Conservation (phyloP, 2,113 vertebrate species). For the Pogona vitticeps region DNA sequence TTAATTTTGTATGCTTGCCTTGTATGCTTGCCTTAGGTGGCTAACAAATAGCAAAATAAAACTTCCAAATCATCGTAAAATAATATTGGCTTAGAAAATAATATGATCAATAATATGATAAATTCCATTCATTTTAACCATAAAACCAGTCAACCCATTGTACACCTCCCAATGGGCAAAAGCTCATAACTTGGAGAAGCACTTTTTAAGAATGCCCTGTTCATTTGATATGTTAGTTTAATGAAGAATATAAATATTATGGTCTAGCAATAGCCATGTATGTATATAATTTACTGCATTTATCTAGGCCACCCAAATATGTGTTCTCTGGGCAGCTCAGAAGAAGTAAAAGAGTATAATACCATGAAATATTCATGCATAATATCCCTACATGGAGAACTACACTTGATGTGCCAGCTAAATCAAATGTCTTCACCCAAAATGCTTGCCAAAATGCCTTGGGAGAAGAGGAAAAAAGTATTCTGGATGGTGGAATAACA, state of each 20-base stretch:
- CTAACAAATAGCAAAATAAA: neutral
- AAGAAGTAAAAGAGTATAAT: neutral
- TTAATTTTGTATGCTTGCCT: no score
- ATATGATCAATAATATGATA: neutral
- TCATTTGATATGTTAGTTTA: neutral
- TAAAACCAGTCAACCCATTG: neutral
- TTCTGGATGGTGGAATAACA: slow-evolving; percentile 7
- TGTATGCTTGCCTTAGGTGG: neutral
- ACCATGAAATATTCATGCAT: neutral
- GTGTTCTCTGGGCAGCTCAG: neutral
- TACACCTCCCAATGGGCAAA: neutral
- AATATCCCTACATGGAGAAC: neutral
- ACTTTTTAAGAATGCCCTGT: neutral
- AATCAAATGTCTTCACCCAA: slow-evolving; percentile 15
- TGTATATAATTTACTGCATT: neutral
- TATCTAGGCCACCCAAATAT: neutral
- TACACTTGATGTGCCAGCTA: neutral
- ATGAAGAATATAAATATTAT: neutral
- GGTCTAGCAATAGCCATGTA: neutral
- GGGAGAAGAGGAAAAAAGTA: neutral
- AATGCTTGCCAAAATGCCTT: neutral
- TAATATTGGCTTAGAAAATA: neutral
- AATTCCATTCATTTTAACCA: neutral
- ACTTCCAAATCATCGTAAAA: neutral
- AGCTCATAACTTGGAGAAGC: neutral